Percentiles rank a stretch among this genome's conserved stretches.
Conservation (phyloP, 2,888 invertebrate species). For the Leptinotarsa tumamoca region DNA sequence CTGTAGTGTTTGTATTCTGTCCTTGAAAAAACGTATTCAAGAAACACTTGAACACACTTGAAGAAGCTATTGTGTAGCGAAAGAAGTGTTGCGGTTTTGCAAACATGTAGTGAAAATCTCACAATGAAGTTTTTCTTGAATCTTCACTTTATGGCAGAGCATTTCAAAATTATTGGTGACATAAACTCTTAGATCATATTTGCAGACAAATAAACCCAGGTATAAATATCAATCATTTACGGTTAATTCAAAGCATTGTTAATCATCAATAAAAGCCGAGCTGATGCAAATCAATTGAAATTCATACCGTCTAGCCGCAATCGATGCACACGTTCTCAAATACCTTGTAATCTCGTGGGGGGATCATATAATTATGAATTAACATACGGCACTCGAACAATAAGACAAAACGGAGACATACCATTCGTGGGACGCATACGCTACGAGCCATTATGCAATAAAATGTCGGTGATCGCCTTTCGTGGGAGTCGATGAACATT, state of each 20-base stretch:
- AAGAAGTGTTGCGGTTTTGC: too few relatives aligned
- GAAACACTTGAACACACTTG: too few relatives aligned
- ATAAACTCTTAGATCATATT: too few relatives aligned
- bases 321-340: constrained; percentile 17
- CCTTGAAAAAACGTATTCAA: too few relatives aligned
- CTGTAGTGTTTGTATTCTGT: too few relatives aligned
- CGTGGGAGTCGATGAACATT: constrained; percentile 17
- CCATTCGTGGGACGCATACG: constrained; percentile 19
- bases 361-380: constrained; percentile 28
- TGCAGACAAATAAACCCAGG: too few relatives aligned
- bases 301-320: constrained; percentile 12
- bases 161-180: too few relatives aligned
- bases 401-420: constrained; percentile 18
- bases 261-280: not conserved
- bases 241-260: not conserved
- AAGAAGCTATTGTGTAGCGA: too few relatives aligned
- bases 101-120: too few relatives aligned
- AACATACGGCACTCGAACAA: constrained; percentile 18
- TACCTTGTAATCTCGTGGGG: constrained; percentile 27
- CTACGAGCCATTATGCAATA: constrained; percentile 22
- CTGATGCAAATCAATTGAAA: constrained; percentile 15
- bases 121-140: too few relatives aligned
- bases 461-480: constrained; percentile 19
- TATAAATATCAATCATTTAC: not conserved
- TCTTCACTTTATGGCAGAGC: too few relatives aligned